A percentile compares a stretch with the other conserved stretches of the same genome.
Evolutionary conservation across 2,113 vertebrate species (phyloP).

Genomic region (Hystrix cristata): DNA sequence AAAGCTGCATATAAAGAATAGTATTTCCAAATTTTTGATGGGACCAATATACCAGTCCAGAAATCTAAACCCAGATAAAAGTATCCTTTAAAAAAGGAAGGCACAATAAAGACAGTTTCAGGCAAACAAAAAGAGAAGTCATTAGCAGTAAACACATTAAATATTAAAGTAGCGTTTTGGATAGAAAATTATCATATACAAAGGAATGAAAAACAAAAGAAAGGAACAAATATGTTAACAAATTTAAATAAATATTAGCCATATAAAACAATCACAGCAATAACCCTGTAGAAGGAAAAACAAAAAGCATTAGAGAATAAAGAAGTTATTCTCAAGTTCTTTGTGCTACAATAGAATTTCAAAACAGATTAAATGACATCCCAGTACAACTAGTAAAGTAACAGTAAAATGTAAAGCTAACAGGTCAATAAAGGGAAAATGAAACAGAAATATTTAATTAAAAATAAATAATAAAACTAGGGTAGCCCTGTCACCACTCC

Average conservation of each 20-base stretch:
- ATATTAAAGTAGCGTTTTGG: not conserved
- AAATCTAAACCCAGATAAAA: slow-evolving; percentile 37
- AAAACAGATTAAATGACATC: not conserved
- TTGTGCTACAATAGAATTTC: not conserved
- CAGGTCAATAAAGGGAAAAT: not conserved
- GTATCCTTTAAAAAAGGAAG: not conserved
- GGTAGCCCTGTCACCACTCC: not conserved
- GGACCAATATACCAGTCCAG: not conserved
- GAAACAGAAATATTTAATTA: not conserved
- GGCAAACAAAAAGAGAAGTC: not conserved
- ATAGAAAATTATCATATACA: not conserved
- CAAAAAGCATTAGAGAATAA: not conserved
- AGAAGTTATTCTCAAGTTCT: not conserved
- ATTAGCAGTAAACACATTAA: not conserved
- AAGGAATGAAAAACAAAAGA: not conserved
- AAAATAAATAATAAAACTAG: not conserved
- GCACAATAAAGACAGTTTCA: not conserved
- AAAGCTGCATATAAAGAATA: not conserved
- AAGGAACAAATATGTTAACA: not conserved
- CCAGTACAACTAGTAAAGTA: not conserved
- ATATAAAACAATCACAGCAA: not conserved
- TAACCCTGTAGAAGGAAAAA: not conserved
- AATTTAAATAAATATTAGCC: not conserved
- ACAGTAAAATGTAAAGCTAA: not conserved
- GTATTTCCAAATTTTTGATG: not conserved